Conservation (phyloP, 2,113 vertebrate species). For the Bombycilla garrulus region DNA sequence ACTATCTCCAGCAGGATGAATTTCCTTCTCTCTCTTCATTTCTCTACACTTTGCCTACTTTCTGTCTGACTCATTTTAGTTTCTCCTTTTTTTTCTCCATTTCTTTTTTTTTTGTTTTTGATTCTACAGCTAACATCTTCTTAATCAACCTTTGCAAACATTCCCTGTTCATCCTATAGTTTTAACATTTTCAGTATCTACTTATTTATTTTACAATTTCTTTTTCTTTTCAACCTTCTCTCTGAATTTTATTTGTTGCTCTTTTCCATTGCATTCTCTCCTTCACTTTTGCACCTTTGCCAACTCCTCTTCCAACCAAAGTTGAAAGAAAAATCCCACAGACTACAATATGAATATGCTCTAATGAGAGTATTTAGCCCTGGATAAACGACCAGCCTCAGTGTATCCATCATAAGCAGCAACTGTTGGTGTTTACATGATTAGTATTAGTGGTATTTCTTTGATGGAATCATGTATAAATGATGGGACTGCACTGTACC, state of each 20-base stretch:
- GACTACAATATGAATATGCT: not conserved
- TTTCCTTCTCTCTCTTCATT: conserved; percentile 47
- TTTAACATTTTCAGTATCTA: not conserved
- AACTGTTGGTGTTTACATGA: not conserved
- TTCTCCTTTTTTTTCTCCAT: not conserved
- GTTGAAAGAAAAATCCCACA: not conserved
- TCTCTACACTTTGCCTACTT: conserved; percentile 35
- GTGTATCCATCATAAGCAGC: not conserved
- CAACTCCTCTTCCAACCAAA: not conserved
- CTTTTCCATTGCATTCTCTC: not conserved
- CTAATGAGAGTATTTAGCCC: not conserved
- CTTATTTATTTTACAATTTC: not conserved
- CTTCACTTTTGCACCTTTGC: not conserved
- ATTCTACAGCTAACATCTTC: not conserved
- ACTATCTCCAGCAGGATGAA: conserved; percentile 53
- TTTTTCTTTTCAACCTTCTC: not conserved
- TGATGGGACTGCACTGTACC: not conserved
- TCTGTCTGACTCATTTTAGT: not conserved
- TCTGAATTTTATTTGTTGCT: not conserved
- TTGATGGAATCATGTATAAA: not conserved
- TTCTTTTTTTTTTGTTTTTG: not conserved
- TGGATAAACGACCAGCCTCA: not conserved
- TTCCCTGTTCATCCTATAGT: not conserved
- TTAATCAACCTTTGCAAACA: not conserved
- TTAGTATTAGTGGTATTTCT: not conserved